Base-by-base conservation (phyloP, 2,797 vertebrate species). In the Meriones psammophilus region DNA sequence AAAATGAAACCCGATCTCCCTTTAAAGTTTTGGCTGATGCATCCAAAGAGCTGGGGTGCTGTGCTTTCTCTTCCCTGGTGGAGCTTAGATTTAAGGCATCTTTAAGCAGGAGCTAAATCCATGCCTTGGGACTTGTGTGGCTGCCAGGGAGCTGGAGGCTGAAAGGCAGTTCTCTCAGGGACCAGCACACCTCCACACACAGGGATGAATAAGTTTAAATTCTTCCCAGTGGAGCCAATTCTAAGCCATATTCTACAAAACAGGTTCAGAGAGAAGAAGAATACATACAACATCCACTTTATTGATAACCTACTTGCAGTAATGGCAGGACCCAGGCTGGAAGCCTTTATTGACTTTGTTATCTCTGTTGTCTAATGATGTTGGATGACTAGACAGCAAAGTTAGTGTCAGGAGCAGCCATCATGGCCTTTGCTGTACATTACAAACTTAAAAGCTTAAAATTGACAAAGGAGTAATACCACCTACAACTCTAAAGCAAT, bases 381-480 rank as follows among this genome's bases (percentile, higher is more conserved):
- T 88, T 56, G 68, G 33, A 83, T 4, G 71, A 73, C 79, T 78
- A 94, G 88, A 86, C 96, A 94, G 93, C 94, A 96, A 80, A 96
- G 93, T 80, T 94, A 92, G 90, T 14, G 15, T 93, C 68, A 73
- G 95, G 79, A 92, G 74, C 90, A 95, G 95, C 94, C 97, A 95
- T 18, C 76, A 86, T 62, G 92, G 95, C 96, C 97, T 98, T 97
- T 97, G 97, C 95, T 96, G 60, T 69, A 68, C 56, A 88, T 94
- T 95, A 88, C 78, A 96, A 87, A 97, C 76, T 77, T 80, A 92
- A 98, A 92, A 98, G 92, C 79, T 85, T 97, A 94, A 94, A 94
- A 22, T 8, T 96, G 97, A 96, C 96, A 96, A 8, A 18, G 91
- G 97, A 97, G 95, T 94, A 97, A 97, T 69, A 96, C 92, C 95